Base-by-base conservation (phyloP, 2,797 vertebrate species). In the Thunnus albacares region DNA sequence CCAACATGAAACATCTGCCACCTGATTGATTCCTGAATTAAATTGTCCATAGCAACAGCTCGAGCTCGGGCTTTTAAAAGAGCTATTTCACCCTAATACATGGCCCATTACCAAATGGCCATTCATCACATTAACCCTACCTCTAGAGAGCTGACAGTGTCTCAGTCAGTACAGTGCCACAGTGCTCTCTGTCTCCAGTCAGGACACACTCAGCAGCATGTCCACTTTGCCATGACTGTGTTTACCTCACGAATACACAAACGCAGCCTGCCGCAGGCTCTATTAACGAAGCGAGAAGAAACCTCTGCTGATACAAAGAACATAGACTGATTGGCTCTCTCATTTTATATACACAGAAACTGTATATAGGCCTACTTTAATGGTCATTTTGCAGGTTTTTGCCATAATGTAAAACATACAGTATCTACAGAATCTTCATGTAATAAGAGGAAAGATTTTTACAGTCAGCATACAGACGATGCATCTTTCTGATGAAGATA, bases 1-100 rank as follows among this genome's bases (percentile, higher is more conserved):
- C 61, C 80, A 87, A 94, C 91, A 92, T 81, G 84, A 93, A 95
- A 93, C 93, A 95, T 92, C 92, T 95, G 94, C 89, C 82, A 89
- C 84, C 82, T 93, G 92, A 94, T 80, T 91, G 85, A 90, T 94
- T 93, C 80, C 77, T 87, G 67, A 88, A 90, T 93, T 84, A 92
- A 93, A 92, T 92, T 77, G 90, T 74, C 91, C 91, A 85, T 78
- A 90, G 85, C 86, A 87, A 89, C 67, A 12, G 80, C 88, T 91
- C 62, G 4, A 88, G 69, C 85, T 89, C 14, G 13, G 82, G 89
- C 85, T 93, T 93, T 94, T 94, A 87, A 89, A 94, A 82, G 79
- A 88, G 80, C 81, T 75, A 79, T 89, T 93, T 91, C 71, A 59
- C 84, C 86, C 80, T 90, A 93, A 94, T 93, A 91, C 92, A 94